Evolutionary conservation across 2,113 vertebrate species (phyloP).

Genomic region (Ancistrus triradiatus): DNA sequence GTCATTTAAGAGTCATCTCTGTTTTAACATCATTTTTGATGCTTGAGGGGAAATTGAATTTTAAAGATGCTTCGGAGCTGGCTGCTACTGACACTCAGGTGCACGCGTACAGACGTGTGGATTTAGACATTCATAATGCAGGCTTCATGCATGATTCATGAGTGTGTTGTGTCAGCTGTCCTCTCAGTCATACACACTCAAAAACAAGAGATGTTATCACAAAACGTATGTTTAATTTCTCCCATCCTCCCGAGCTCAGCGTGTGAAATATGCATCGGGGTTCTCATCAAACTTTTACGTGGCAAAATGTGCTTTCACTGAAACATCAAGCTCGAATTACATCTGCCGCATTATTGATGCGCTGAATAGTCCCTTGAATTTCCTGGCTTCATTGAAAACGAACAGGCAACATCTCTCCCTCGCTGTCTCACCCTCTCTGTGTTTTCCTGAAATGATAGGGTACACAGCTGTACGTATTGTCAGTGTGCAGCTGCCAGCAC

Average conservation of each 20-base stretch:
- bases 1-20: too few species aligned
- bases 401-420: neutral
- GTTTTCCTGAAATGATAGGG: neutral
- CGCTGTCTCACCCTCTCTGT: too few species aligned
- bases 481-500: neutral
- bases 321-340: constrained; percentile 6
- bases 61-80: constrained; percentile 9
- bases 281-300: constrained; percentile 15
- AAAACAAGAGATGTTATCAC: neutral
- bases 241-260: neutral
- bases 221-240: neutral
- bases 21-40: neutral
- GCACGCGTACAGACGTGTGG: neutral
- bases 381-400: neutral
- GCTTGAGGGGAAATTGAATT: neutral
- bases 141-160: constrained; percentile 5
- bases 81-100: neutral
- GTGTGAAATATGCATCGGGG: constrained; percentile 10
- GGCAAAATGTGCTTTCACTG: constrained; percentile 10
- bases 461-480: neutral
- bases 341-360: constrained; percentile 2
- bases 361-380: neutral
- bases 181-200: neutral
- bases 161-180: neutral
- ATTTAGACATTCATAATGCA: neutral